These are phyloP conservation scores for Phrynocephalus guinanensis DNA, from an alignment of 2,797 vertebrate genomes.

Conservation along the genomic window DNA sequence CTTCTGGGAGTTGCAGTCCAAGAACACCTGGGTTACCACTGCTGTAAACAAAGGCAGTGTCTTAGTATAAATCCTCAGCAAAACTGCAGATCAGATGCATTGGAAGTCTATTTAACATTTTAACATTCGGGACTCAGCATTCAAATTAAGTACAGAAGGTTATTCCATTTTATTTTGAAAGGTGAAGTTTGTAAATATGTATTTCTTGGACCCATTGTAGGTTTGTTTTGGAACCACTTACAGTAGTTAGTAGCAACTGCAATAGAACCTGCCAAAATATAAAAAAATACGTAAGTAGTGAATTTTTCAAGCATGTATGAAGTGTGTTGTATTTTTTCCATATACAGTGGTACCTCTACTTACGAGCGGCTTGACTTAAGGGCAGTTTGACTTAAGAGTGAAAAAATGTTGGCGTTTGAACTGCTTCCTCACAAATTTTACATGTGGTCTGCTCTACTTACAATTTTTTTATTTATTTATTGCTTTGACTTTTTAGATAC, in stretches of 20 bases:
- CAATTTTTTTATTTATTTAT: too few relatives aligned
- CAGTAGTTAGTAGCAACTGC: background rate
- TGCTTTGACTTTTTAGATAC: too few relatives aligned
- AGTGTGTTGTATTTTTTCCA: background rate
- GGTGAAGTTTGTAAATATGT: background rate
- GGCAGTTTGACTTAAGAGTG: too few relatives aligned
- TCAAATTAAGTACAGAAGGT: background rate
- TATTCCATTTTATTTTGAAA: background rate
- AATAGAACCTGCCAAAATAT: background rate
- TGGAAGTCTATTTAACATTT: background rate
- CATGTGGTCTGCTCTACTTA: too few relatives aligned
- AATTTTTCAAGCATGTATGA: background rate
- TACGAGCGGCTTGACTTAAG: too few relatives aligned
- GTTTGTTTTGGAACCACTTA: background rate
- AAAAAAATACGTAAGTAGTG: background rate
- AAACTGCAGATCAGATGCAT: background rate
- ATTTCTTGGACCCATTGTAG: background rate
- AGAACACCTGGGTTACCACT: background rate
- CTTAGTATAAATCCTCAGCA: background rate
- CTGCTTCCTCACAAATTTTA: too few relatives aligned
- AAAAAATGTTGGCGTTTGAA: too few relatives aligned
- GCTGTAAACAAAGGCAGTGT: background rate
- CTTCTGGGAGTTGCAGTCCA: too few relatives aligned
- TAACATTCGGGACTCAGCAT: background rate
- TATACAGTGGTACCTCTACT: background rate